Evolutionary conservation across 2,888 invertebrate genomes (phyloP), one percentile per base, ranked within the genome.

Genomic region (Macrosoma leucophasiata): DNA sequence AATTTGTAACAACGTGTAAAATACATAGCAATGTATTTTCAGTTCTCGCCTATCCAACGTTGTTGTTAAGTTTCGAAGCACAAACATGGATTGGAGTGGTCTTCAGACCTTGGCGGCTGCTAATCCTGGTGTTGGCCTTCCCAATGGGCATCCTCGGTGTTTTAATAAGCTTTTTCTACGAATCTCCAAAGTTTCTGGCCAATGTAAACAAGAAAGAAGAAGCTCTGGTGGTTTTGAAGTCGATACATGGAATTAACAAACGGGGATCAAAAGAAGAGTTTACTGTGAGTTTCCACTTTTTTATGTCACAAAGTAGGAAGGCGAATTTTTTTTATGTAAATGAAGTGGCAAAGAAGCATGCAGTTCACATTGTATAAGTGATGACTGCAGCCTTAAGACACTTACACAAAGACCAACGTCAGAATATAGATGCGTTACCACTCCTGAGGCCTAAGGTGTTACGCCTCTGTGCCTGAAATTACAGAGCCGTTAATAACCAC

Each of bases 131-230:
- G 1, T 50, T 78, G 20, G 71, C 79, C 0, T 20, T 82, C 8
- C 82, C 82, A 0, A 58, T 67, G 5, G 81, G 78, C 0, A 22
- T 90, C 0, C 87, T 91, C 29, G 88, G 88, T 0, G 9, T 88
- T 0, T 84, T 88, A 4, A 74, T 90, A 8, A 71, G 82, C 22
- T 81, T 82, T 41, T 84, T 90, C 52, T 90, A 93, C 1, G 94
- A 95, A 62, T 94, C 91, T 33, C 94, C 95, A 0, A 92, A 92
- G 62, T 94, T 90, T 60, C 75, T 90, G 30, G 84, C 90, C 10
- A 87, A 89, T 14, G 86, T 87, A 43, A 90, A 90, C 0, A 76
- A 85, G 39, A 74, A 78, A 1, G 84, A 87, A 0, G 86, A 88
- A 41, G 90, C 93, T 0, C 52, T 93, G 33, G 58, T 62, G 3